phyloP scores from a whole-genome alignment of 2,888 invertebrate species.

The Coronaproctus castanopsis region DNA sequence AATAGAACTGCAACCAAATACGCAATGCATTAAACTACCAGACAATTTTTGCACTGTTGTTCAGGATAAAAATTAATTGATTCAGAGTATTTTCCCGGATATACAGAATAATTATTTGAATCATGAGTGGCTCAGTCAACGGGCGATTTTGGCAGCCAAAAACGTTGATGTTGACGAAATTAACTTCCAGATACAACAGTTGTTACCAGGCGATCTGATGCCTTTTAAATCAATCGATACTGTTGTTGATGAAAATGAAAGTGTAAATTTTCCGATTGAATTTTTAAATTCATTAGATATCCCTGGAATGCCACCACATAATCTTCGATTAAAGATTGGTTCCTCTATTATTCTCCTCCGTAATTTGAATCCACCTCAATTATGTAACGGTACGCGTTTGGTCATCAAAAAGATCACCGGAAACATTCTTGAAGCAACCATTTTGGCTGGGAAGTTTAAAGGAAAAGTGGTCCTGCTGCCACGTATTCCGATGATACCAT shows the following conservation, averaged over 20 bases:
- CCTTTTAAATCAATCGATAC: slow-evolving; percentile 13
- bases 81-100: slow-evolving; percentile 9
- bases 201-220: slow-evolving; percentile 13
- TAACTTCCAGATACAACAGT: slow-evolving; percentile 23
- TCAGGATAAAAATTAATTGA: slow-evolving; percentile 3
- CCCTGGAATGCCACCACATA: slow-evolving; percentile 18
- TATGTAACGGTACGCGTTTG: slow-evolving; percentile 15
- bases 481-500: slow-evolving; percentile 24
- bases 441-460: slow-evolving; percentile 12
- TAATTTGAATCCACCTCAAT: slow-evolving; percentile 12
- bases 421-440: slow-evolving; percentile 17
- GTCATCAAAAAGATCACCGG: slow-evolving; percentile 19
- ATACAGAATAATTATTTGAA: slow-evolving; percentile 9
- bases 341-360: slow-evolving; percentile 9
- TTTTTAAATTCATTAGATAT: slow-evolving; percentile 20
- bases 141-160: slow-evolving; percentile 24
- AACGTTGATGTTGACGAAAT: slow-evolving; percentile 23
- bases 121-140: slow-evolving; percentile 18
- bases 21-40: slow-evolving; percentile 12
- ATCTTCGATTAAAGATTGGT: slow-evolving; percentile 9
- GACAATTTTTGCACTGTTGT: slow-evolving; percentile 15
- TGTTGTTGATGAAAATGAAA: slow-evolving; percentile 9
- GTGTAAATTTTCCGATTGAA: slow-evolving; percentile 10
- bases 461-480: slow-evolving; percentile 17
- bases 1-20: slow-evolving; percentile 11